Evolutionary conservation across 2,113 vertebrate genomes (phyloP).

Genomic region (Equus quagga): DNA sequence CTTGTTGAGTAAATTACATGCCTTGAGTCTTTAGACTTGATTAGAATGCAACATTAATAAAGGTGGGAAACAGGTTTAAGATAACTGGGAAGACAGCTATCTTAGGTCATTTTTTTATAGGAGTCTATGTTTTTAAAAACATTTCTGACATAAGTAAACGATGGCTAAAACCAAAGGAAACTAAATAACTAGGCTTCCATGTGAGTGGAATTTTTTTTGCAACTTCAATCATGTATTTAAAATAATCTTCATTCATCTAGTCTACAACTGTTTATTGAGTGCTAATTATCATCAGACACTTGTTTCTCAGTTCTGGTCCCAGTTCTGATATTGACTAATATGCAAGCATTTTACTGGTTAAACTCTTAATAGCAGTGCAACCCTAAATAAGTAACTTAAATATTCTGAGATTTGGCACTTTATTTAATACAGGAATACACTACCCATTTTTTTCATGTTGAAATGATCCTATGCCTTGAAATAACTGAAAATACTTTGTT

Average conservation of each 20-base stretch:
- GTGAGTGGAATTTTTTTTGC: neutral
- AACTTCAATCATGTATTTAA: neutral
- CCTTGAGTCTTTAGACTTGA: neutral
- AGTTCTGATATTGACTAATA: neutral
- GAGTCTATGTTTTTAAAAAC: neutral
- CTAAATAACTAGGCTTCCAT: neutral
- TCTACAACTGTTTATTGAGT: neutral
- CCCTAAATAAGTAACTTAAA: neutral
- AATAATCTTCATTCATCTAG: neutral
- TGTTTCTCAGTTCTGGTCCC: neutral
- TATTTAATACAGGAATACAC: neutral
- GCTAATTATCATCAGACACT: neutral
- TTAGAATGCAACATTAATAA: neutral
- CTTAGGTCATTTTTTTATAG: neutral
- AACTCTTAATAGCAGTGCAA: neutral
- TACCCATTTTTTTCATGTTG: neutral
- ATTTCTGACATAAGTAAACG: neutral
- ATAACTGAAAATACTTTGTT: neutral
- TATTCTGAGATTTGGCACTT: neutral
- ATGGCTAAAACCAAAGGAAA: neutral
- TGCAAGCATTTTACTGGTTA: neutral
- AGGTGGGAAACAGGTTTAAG: neutral
- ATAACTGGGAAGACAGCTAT: neutral
- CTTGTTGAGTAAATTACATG: neutral
- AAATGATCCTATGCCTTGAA: neutral